A percentile compares a stretch with the other conserved stretches of the same genome.
These are phyloP conservation scores for Vulpes ferrilata DNA, from an alignment of 2,113 vertebrate species.

Conservation along the genomic window DNA sequence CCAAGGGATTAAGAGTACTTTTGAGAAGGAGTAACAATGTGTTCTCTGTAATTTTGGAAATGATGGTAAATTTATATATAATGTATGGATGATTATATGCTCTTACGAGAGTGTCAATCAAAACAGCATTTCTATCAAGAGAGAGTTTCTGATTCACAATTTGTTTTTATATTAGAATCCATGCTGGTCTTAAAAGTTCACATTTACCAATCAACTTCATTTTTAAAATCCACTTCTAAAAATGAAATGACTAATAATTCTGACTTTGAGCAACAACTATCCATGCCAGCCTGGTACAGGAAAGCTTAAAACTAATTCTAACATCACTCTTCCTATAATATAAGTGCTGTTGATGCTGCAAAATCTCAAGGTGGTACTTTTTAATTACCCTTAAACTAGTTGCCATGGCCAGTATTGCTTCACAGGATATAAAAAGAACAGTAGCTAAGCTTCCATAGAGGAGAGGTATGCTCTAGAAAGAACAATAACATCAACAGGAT, in stretches of 20 bases:
- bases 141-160: slow-evolving; percentile 57
- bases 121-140: slow-evolving; percentile 35
- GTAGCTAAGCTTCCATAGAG: not conserved
- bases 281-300: not conserved
- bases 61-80: slow-evolving; percentile 59
- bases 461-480: slow-evolving; percentile 27
- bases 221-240: slow-evolving; percentile 64
- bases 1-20: slow-evolving; percentile 78
- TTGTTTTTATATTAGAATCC: slow-evolving; percentile 27
- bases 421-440: slow-evolving; percentile 58
- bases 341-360: slow-evolving; percentile 30
- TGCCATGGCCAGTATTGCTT: slow-evolving; percentile 19
- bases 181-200: slow-evolving; percentile 11
- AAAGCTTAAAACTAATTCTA: slow-evolving; percentile 65
- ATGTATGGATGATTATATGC: slow-evolving; percentile 63
- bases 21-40: slow-evolving; percentile 50
- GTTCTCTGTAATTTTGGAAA: slow-evolving; percentile 60
- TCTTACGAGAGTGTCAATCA: slow-evolving; percentile 44
- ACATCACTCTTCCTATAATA: slow-evolving; percentile 51
- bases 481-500: slow-evolving; percentile 13
- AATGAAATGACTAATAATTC: slow-evolving; percentile 60
- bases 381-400: slow-evolving; percentile 49
- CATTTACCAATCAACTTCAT: not conserved
- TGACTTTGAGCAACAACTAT: slow-evolving; percentile 18
- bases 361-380: slow-evolving; percentile 48